phyloP scores from a whole-genome alignment of 2,888 invertebrate species.

The Bellardia bayeri region DNA sequence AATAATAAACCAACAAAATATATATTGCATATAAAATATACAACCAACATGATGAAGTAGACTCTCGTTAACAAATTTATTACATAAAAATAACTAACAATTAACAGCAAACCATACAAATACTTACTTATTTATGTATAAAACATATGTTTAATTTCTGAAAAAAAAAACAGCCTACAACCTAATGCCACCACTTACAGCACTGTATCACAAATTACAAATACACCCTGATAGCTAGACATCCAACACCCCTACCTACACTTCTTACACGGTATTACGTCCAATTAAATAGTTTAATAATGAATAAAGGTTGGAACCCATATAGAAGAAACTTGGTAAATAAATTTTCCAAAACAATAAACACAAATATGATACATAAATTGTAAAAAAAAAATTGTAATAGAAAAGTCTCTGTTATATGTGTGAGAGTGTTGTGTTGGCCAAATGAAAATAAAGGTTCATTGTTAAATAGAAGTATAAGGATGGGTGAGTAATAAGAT shows the following conservation, averaged over 20 bases:
- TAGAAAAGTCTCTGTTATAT: neutral
- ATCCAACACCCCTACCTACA: neutral
- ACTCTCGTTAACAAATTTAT: constrained; percentile 55
- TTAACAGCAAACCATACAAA: constrained; percentile 46
- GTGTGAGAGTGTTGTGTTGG: neutral
- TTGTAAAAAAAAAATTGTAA: neutral
- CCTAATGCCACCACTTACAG: neutral
- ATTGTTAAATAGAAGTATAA: neutral
- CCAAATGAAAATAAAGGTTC: neutral
- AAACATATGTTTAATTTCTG: constrained; percentile 51
- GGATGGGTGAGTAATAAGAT: too few relatives aligned
- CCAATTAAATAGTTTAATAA: constrained; percentile 21
- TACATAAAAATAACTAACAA: constrained; percentile 58
- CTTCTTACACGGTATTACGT: neutral
- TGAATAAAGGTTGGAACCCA: neutral
- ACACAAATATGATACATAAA: constrained; percentile 38
- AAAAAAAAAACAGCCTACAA: constrained; percentile 38
- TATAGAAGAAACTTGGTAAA: constrained; percentile 27
- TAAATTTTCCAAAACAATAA: constrained; percentile 53
- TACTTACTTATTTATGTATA: neutral
- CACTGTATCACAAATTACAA: neutral
- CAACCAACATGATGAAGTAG: constrained; percentile 52
- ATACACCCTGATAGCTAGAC: neutral
- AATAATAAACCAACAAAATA: constrained; percentile 36
- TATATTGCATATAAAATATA: constrained; percentile 5